Evolutionary conservation across 2,888 invertebrate genomes (phyloP).

Genomic region (Auanema sp.): DNA sequence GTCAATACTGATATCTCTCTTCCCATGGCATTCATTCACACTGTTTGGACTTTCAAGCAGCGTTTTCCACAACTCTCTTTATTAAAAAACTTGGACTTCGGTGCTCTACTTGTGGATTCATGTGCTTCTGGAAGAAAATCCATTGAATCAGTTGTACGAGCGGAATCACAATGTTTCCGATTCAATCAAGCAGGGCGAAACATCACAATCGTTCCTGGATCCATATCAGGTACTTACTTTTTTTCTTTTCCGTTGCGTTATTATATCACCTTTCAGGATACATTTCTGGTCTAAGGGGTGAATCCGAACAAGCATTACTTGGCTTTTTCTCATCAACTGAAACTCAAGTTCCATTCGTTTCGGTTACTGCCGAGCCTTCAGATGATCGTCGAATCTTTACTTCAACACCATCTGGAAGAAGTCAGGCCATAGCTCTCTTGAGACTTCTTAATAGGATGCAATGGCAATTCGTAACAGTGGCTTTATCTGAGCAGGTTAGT

Average conservation of each 20-base stretch:
- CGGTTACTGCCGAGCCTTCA: slow-evolving; percentile 44
- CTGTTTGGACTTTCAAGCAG: slow-evolving; percentile 58
- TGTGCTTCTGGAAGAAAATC: slow-evolving; percentile 48
- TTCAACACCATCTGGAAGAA: slow-evolving; percentile 46
- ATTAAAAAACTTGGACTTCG: slow-evolving; percentile 52
- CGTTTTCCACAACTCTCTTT: slow-evolving; percentile 52
- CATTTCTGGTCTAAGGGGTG: slow-evolving; percentile 37
- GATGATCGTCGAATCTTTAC: slow-evolving; percentile 35
- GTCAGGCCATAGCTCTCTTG: slow-evolving; percentile 50
- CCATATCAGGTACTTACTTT: slow-evolving; percentile 44
- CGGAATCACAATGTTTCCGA: slow-evolving; percentile 56
- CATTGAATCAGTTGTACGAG: slow-evolving; percentile 43
- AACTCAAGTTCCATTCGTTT: slow-evolving; percentile 47
- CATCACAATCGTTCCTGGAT: slow-evolving; percentile 56
- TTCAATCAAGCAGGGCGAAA: slow-evolving; percentile 57
- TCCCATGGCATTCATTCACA: slow-evolving; percentile 60
- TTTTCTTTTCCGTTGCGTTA: not conserved
- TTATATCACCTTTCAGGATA: slow-evolving; percentile 26
- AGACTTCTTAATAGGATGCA: slow-evolving; percentile 49
- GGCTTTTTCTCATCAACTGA: slow-evolving; percentile 54
- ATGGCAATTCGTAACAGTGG: slow-evolving; percentile 58
- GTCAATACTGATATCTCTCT: slow-evolving; percentile 49
- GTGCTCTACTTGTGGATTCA: slow-evolving; percentile 56
- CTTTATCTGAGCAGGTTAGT: slow-evolving; percentile 38
- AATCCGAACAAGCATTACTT: slow-evolving; percentile 40